A percentile compares a stretch with the other conserved stretches of the same genome.
These are phyloP conservation scores for Picus viridis DNA, from an alignment of 2,797 vertebrate genomes.

Conservation along the genomic window DNA sequence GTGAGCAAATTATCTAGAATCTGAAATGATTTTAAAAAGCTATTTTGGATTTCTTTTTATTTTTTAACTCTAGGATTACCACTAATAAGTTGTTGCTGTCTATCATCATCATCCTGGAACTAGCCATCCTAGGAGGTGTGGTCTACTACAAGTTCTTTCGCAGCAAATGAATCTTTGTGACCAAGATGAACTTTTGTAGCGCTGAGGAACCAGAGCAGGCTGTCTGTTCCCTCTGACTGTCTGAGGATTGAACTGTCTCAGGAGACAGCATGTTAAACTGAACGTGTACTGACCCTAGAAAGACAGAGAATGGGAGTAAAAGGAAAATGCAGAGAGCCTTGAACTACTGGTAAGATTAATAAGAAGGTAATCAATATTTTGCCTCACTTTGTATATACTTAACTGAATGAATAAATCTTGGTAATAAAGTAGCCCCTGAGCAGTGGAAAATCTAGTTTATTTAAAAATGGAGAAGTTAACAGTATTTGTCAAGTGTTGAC, in stretches of 20 bases:
- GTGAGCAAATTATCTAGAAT: background rate
- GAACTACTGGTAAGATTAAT: constrained; percentile 64
- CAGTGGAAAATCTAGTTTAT: constrained; percentile 68
- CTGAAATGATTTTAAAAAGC: background rate
- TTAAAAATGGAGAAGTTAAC: constrained; percentile 48
- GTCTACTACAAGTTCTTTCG: constrained; percentile 95
- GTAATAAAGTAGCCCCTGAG: constrained; percentile 61
- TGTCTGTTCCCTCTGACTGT: background rate
- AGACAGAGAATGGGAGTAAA: constrained; percentile 50
- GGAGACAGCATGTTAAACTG: background rate
- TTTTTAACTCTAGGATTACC: constrained; percentile 81
- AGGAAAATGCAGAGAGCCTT: constrained; percentile 40
- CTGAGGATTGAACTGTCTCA: background rate
- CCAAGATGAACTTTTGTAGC: background rate
- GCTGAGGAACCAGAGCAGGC: background rate
- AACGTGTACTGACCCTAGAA: constrained; percentile 30
- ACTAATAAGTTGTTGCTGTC: constrained; percentile 94
- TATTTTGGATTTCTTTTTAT: background rate
- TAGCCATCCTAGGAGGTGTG: constrained; percentile 90
- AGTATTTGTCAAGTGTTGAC: constrained; percentile 64
- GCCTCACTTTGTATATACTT: constrained; percentile 65
- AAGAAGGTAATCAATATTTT: constrained; percentile 79
- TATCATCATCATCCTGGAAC: constrained; percentile 92
- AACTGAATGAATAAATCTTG: constrained; percentile 59
- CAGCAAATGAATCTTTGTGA: constrained; percentile 58